Base-by-base conservation (phyloP, 2,888 invertebrate species). In the Phania funesta region DNA sequence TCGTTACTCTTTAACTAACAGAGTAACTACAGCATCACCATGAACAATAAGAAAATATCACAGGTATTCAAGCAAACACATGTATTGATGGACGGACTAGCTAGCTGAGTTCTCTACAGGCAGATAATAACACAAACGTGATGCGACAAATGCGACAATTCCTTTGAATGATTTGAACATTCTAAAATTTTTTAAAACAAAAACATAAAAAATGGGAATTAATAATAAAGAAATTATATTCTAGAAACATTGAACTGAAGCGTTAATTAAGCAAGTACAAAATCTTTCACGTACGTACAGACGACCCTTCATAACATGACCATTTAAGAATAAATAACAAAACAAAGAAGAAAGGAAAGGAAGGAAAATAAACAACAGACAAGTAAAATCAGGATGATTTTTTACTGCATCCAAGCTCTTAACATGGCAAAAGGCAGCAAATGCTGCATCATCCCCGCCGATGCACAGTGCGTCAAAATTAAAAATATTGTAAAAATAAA, bases 181-280 rank as follows among this genome's bases (percentile, higher is more conserved):
- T 83, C 56, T 38, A 41, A 76, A 83, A 56, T 56, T 76, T 50
- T 73, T 13, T 38, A 62, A 60, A 65, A 41, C 13, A 41, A 41
- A 16, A n/a, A n/a, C 3, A 16, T 2, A 22, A 60, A n/a, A 60
- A 52, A 52, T 9, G 9, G 6, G 22, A 58, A 52, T 13, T 46
- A 58, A 35, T 3, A 29, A 24, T n/a, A n/a, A n/a, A n/a, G 7
- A 11, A 58, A 50, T 50, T 41, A 68, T 32, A 24, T 46, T 38
- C 54, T 9, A 44, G 32, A 35, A 20, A 29, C 50, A 77, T 62
- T 70, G 70, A 62, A 56, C n/a, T 26, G 16, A 75, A 74, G 80
- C 80, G 83, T 81, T 81, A 83, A 83, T 83, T 83, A 83, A 83
- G 71, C 70, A 41, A 78, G 78, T 32, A 62, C 46, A 71, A 67